These are phyloP conservation scores for Sarcophaga carnaria DNA, from an alignment of 2,888 invertebrate species.

Conservation along the genomic window DNA sequence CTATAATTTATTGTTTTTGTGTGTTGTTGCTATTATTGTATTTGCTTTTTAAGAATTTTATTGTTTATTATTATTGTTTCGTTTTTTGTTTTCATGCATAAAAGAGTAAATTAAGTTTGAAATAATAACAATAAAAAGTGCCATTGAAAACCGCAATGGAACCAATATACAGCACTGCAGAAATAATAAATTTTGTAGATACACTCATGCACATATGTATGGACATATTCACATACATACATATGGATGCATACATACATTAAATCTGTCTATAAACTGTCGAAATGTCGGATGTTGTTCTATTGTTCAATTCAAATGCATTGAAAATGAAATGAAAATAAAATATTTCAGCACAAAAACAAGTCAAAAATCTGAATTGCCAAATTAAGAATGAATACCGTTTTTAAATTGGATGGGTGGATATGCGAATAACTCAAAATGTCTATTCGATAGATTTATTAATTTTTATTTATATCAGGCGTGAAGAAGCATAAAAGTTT, in stretches of 20 bases:
- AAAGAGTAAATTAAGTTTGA: slow-evolving; percentile 27
- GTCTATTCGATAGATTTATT: not conserved
- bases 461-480: not conserved
- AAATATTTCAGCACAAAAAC: not conserved
- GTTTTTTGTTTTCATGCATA: slow-evolving; percentile 30
- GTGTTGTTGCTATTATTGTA: not conserved
- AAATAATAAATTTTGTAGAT: not conserved
- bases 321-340: not conserved
- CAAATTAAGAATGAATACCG: not conserved
- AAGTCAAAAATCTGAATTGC: not conserved
- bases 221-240: not conserved
- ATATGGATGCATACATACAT: not conserved
- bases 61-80: slow-evolving; percentile 8
- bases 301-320: not conserved
- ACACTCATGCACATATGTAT: not conserved
- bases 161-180: slow-evolving; percentile 23
- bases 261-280: not conserved
- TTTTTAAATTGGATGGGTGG: not conserved
- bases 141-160: slow-evolving; percentile 23
- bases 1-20: not conserved
- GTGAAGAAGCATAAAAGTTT: no score
- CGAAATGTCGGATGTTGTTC: not conserved
- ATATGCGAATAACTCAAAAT: not conserved
- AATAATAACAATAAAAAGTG: slow-evolving; percentile 14
- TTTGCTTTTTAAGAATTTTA: not conserved